These are phyloP conservation scores for Helicolenus hilgendorfi DNA, from an alignment of 2,797 vertebrate genomes.

Conservation along the genomic window DNA sequence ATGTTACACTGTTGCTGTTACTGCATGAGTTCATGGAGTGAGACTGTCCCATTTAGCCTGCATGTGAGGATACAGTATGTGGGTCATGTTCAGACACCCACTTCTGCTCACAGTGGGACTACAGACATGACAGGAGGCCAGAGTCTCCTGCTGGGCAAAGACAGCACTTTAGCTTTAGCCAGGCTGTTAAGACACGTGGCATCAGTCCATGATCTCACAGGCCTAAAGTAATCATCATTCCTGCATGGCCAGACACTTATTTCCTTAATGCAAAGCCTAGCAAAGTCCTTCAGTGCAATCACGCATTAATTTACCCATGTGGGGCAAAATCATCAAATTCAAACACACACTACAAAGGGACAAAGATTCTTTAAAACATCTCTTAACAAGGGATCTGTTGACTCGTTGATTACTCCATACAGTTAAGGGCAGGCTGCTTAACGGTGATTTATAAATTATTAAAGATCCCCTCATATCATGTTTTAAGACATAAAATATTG, in stretches of 20 bases:
- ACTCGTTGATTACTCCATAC: background rate
- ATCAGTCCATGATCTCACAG: conserved; percentile 38
- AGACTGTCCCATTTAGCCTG: conserved; percentile 51
- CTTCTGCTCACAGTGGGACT: conserved; percentile 19
- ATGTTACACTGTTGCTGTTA: conserved; percentile 15
- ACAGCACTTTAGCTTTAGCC: conserved; percentile 3
- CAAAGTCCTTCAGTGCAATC: conserved; percentile 2
- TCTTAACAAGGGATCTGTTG: background rate
- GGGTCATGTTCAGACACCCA: conserved; percentile 35
- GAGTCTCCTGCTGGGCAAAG: conserved; percentile 6
- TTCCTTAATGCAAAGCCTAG: conserved; percentile 14
- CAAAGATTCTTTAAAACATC: background rate
- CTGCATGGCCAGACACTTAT: background rate
- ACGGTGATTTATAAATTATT: background rate
- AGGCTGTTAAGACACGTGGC: conserved; percentile 21
- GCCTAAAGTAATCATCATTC: conserved; percentile 26
- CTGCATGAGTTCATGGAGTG: conserved; percentile 29
- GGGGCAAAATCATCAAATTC: background rate
- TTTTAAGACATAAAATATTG: background rate
- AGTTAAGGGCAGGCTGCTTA: background rate
- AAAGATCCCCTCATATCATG: background rate
- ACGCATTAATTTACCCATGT: background rate
- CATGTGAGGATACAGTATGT: conserved; percentile 26
- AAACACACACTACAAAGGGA: background rate
- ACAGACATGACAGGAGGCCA: conserved; percentile 21